Evolutionary conservation across 1,140 invertebrate genomes (phyloP), one percentile per base, ranked within the genome.

Genomic region (Araneus ventricosus): DNA sequence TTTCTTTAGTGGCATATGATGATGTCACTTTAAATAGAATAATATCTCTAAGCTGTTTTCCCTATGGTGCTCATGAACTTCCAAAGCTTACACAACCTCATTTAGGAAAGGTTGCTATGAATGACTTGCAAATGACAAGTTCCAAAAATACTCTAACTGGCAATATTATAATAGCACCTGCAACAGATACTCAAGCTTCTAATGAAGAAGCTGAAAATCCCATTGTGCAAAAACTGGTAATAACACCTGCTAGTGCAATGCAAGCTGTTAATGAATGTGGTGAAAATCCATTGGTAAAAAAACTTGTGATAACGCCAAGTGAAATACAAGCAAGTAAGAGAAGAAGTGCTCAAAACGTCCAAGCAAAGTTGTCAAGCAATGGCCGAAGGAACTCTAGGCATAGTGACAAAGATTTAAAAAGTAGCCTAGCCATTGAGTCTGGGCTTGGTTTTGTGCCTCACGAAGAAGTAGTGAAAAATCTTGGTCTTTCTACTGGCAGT

Each of bases 111-210:
- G 70, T 75, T 75, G 70, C 70, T 22, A 75, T 75, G 70, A 75
- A 75, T 75, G 70, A 75, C 20, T 37, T 75, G 34, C 70, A 75
- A 20, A 34, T 75, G 70, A 75, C 70, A 17, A 75, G 70, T 24
- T 75, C 70, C 20, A 75, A 37, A 34, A 75, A 75, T 30, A 75
- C 70, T 34, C 70, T 75, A 20, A 75, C 70, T 20, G 70, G 70
- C 30, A 75, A 75, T 75, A 75, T 75, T 37, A 75, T 75, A 75
- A 75, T 75, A 34, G 70, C 70, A 75, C 70, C 70, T 75, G 70
- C 70, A 37, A 75, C 70, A 37, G 70, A 75, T 20, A 34, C 70
- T 17, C 70, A 20, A 75, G 70, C 70, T 34, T 75, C 70, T 34
- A 75, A 30, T 34, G 70, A 75, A 34, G 70, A 75, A 75, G 27